Base-by-base conservation (phyloP, 2,113 vertebrate genomes). In the Platichthys stellatus region DNA sequence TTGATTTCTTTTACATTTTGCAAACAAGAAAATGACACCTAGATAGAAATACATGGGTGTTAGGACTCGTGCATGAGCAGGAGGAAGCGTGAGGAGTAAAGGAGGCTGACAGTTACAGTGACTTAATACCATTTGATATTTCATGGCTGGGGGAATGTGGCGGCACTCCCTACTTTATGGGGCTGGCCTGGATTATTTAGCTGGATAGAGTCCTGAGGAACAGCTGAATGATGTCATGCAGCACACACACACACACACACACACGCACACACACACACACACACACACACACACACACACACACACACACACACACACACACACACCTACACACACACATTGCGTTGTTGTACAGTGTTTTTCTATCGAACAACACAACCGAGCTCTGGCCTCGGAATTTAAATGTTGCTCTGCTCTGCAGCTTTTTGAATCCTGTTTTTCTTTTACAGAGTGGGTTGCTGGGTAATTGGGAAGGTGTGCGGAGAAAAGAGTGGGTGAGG, bases 191-290 rank as follows among this genome's bases (percentile, higher is more conserved):
- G 88, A 88, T 88, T 80, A 82, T 86, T 76, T 78, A 75, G 89
- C 45, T 88, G 88, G 86, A 88, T 80, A 69, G 85, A 82, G 77
- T 78, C 76, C 78, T 84, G 80, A 89, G 86, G 85, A 91, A 80
- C 90, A 90, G 89, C 90, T 90, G 89, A 88, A 86, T 88, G 89
- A 91, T 90, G 86, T 91, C 86, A 90, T 86, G 63, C 66, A 70
- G 53, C 58, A 59, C 63, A 63, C 72, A 78, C 69, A 53, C 62
- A 47, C 54, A 68, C 72, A 78, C 56, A 61, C 45, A 24, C 58
- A 35, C 58, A 59, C 63, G 60, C 72, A 78, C 69, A 53, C 62
- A 47, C 58, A 59, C 63, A 63, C 72, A 78, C 69, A 53, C 62
- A 47, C 54, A 68, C 59, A 60, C 72, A 78, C 56, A 61, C 45